phyloP scores from a whole-genome alignment of 2,888 invertebrate genomes.

The Alviniconcha strummeri region DNA sequence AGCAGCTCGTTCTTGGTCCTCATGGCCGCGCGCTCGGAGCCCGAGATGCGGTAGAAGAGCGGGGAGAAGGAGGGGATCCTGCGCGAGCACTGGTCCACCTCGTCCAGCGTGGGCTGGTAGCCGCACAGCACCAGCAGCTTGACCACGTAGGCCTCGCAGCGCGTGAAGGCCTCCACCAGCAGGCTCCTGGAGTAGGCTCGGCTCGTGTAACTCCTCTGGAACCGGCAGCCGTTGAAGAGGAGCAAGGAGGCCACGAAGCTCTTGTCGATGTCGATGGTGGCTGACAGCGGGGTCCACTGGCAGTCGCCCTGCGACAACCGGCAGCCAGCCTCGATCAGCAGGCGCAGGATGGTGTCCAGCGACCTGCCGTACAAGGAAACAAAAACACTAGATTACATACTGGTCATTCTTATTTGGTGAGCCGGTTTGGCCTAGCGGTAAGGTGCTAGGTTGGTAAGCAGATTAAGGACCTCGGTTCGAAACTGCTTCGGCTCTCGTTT shows the following conservation, averaged over 20 bases:
- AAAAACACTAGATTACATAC: too few relatives aligned
- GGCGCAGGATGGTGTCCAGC: constrained; percentile 54
- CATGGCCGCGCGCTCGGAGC: constrained; percentile 45
- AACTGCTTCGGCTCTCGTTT: too few relatives aligned
- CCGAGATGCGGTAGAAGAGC: constrained; percentile 60
- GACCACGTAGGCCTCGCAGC: constrained; percentile 61
- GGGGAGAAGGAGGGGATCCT: constrained; percentile 64
- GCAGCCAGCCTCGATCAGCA: constrained; percentile 58
- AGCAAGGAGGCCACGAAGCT: constrained; percentile 59
- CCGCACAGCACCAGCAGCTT: constrained; percentile 60
- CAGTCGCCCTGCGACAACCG: constrained; percentile 60
- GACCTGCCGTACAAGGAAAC: constrained; percentile 33
- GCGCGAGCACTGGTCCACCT: constrained; percentile 59
- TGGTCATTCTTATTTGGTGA: too few relatives aligned
- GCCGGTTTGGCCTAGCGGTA: too few relatives aligned
- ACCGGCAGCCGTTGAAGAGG: constrained; percentile 60
- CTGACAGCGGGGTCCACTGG: constrained; percentile 63
- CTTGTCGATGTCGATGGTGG: constrained; percentile 60
- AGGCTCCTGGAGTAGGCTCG: constrained; percentile 55
- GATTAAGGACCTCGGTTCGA: too few relatives aligned
- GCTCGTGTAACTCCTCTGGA: constrained; percentile 41
- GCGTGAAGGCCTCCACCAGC: constrained; percentile 62
- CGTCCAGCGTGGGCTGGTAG: constrained; percentile 57
- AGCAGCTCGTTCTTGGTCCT: constrained; percentile 54
- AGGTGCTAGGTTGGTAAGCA: too few relatives aligned